Evolutionary conservation across 2,113 vertebrate genomes (phyloP).

Genomic region (Salvelinus namaycush): DNA sequence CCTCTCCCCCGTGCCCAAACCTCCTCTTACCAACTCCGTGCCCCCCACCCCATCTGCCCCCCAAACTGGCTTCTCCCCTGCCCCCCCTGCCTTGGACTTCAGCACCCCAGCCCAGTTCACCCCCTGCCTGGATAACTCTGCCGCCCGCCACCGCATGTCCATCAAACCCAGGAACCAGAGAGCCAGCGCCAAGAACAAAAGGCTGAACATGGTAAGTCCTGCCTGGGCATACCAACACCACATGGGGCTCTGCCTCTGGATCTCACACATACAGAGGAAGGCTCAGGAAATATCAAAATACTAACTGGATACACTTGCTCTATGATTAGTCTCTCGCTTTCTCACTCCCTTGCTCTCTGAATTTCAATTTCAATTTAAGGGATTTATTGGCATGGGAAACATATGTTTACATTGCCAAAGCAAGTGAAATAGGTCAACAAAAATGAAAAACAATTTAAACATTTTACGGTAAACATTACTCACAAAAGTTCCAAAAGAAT

Average conservation of each 20-base stretch:
- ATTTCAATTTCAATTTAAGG: no score
- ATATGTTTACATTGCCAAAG: no score
- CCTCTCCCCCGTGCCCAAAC: slow-evolving; percentile 59
- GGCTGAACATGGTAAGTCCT: slow-evolving; percentile 71
- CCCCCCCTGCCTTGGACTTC: slow-evolving; percentile 76
- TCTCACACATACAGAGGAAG: neutral
- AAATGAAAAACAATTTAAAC: no score
- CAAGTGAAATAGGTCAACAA: no score
- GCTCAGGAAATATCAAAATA: neutral
- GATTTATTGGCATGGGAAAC: no score
- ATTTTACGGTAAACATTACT: no score
- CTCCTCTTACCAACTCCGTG: slow-evolving; percentile 43
- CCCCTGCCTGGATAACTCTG: slow-evolving; percentile 87
- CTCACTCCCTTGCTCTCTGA: no score
- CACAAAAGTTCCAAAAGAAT: no score
- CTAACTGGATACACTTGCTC: neutral
- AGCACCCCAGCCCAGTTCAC: slow-evolving; percentile 76
- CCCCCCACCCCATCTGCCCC: slow-evolving; percentile 48
- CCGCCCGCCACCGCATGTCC: slow-evolving; percentile 90
- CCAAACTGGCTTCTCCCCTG: slow-evolving; percentile 33
- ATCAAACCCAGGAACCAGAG: slow-evolving; percentile 92
- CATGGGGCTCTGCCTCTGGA: neutral
- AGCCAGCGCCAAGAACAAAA: slow-evolving; percentile 78
- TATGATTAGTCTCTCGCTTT: neutral
- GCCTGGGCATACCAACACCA: neutral